Conservation (phyloP, 2,888 invertebrate genomes). For the Oxytorus armatus region DNA sequence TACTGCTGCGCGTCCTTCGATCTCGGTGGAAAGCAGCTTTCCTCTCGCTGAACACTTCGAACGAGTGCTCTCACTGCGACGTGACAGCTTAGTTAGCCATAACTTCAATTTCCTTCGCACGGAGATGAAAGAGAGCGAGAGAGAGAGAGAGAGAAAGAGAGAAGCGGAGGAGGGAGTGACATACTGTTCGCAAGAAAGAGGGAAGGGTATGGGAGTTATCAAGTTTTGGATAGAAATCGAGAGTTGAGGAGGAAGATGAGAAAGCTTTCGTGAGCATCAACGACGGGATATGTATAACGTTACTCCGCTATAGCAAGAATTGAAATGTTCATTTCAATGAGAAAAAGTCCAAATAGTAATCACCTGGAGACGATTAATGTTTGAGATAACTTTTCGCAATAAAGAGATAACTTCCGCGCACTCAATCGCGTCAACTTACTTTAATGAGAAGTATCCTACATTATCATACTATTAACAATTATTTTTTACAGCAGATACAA, state of each 20-base stretch:
- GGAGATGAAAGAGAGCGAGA: slow-evolving; percentile 23
- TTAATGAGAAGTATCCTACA: no score
- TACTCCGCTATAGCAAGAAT: slow-evolving; percentile 19
- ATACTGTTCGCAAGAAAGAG: background rate
- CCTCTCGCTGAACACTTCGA: slow-evolving; percentile 59
- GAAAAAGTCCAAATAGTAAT: slow-evolving; percentile 14
- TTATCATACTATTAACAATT: no score
- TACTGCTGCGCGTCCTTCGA: slow-evolving; percentile 24
- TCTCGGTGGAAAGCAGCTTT: slow-evolving; percentile 54
- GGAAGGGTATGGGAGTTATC: slow-evolving; percentile 1
- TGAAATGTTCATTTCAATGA: slow-evolving; percentile 17
- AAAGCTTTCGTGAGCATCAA: slow-evolving; percentile 17
- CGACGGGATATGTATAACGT: background rate
- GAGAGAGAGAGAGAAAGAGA: background rate
- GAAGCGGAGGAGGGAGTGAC: background rate
- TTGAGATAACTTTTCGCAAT: no score
- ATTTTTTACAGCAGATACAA: no score
- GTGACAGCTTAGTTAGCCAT: slow-evolving; percentile 73
- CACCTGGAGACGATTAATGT: no score
- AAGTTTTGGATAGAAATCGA: slow-evolving; percentile 27
- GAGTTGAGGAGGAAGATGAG: background rate
- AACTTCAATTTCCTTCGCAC: slow-evolving; percentile 71
- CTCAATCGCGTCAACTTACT: background rate
- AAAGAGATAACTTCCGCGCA: no score
- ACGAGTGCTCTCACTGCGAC: slow-evolving; percentile 57